Percentiles rank a stretch among this genome's conserved stretches.
Evolutionary conservation across 2,113 vertebrate genomes (phyloP).

Genomic region (Australoheros scitulus): DNA sequence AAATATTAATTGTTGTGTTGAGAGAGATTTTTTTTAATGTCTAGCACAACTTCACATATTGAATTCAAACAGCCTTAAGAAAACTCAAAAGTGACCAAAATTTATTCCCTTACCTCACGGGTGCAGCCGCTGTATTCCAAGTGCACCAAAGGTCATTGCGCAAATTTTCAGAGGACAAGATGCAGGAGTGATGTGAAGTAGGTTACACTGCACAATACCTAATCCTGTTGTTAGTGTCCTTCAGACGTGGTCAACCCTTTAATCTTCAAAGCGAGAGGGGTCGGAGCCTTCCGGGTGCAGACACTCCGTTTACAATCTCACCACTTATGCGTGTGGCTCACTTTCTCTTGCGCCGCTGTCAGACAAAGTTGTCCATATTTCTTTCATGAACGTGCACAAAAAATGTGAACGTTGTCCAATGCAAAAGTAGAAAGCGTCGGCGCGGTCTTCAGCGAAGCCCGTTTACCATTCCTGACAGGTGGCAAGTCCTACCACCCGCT

Average conservation of each 20-base stretch:
- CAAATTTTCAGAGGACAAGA: conserved; percentile 63
- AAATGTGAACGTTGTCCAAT: background rate
- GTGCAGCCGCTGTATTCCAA: conserved; percentile 58
- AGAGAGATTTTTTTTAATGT: background rate
- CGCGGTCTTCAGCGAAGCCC: conserved; percentile 1
- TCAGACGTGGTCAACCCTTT: conserved; percentile 66
- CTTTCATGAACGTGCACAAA: conserved; percentile 10
- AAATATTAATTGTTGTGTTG: background rate
- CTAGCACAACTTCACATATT: conserved; percentile 25
- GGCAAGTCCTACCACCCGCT: conserved; percentile 43
- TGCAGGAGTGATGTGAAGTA: conserved; percentile 58
- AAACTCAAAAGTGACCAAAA: background rate
- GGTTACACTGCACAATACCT: conserved; percentile 54
- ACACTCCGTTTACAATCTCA: conserved; percentile 52
- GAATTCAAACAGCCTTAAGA: background rate
- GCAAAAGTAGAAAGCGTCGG: conserved; percentile 6
- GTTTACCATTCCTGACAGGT: conserved; percentile 52
- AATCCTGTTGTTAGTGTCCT: conserved; percentile 75
- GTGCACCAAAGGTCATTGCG: conserved; percentile 72
- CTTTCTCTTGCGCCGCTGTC: conserved; percentile 46
- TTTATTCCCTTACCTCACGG: conserved; percentile 57
- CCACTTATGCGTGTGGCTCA: conserved; percentile 30
- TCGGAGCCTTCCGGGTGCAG: conserved; percentile 34
- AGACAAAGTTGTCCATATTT: conserved; percentile 57
- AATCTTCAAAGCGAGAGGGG: conserved; percentile 71